These are phyloP conservation scores for Pterocles gutturalis DNA, from an alignment of 2,113 vertebrate genomes.

Conservation along the genomic window DNA sequence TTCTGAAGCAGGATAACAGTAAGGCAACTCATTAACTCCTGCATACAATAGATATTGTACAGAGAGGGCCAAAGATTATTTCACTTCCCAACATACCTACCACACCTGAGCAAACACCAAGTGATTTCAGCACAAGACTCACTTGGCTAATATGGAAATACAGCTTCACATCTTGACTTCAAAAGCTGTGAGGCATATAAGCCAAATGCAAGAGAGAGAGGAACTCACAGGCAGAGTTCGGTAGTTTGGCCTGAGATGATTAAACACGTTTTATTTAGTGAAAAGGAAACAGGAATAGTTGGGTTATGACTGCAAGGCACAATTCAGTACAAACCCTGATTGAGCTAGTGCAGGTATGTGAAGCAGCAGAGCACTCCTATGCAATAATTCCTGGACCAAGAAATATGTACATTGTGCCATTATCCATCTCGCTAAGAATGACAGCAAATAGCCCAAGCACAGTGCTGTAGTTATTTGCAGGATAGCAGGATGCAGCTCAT, in stretches of 20 bases:
- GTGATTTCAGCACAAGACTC: not conserved
- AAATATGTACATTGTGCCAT: not conserved
- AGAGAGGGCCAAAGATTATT: conserved; percentile 4
- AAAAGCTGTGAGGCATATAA: not conserved
- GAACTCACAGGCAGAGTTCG: not conserved
- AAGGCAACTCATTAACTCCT: conserved; percentile 1
- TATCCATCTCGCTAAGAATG: not conserved
- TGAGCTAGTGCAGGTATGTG: not conserved
- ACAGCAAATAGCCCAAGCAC: not conserved
- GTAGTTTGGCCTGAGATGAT: not conserved
- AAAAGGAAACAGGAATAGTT: conserved; percentile 6
- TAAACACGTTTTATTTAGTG: not conserved
- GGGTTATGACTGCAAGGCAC: not conserved
- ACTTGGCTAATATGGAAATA: not conserved
- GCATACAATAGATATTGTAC: conserved; percentile 5
- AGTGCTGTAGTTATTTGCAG: not conserved
- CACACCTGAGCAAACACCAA: conserved; percentile 4
- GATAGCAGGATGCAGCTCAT: not conserved
- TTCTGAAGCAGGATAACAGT: conserved; percentile 10
- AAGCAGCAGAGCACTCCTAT: not conserved
- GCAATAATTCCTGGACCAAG: not conserved
- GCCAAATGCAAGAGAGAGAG: not conserved
- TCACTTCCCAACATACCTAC: conserved; percentile 14
- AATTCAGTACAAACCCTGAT: not conserved
- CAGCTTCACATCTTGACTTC: not conserved